A percentile compares a stretch with the other conserved stretches of the same genome.
Evolutionary conservation across 2,797 vertebrate species (phyloP).

Genomic region (Enteromius afrohamiltoni): DNA sequence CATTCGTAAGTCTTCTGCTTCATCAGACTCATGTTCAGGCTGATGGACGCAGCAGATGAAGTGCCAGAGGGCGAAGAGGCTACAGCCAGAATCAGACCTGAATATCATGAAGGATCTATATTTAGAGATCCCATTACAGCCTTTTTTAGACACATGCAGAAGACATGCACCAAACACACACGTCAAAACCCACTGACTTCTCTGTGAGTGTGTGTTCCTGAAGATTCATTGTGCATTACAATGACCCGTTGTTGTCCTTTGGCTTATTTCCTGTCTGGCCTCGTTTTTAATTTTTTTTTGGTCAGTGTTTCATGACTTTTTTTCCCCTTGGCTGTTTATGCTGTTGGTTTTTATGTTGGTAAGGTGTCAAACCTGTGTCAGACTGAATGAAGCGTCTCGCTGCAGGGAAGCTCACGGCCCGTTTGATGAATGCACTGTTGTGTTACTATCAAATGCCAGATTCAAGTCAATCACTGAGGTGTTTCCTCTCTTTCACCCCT

Average conservation of each 20-base stretch:
- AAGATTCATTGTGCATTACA: constrained; percentile 15
- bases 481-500: constrained; percentile 9
- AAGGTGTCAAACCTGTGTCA: constrained; percentile 37
- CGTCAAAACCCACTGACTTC: constrained; percentile 1
- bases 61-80: constrained; percentile 36
- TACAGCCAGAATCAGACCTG: constrained; percentile 45
- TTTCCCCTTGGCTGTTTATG: constrained; percentile 36
- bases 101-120: constrained; percentile 52
- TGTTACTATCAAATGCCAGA: constrained; percentile 39
- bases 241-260: constrained; percentile 13
- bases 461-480: constrained; percentile 25
- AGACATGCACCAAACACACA: constrained; percentile 19
- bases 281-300: neutral
- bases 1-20: constrained; percentile 14
- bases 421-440: constrained; percentile 29
- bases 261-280: constrained; percentile 16
- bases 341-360: constrained; percentile 26
- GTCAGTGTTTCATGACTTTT: neutral
- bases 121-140: constrained; percentile 35
- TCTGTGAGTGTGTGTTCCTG: neutral
- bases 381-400: constrained; percentile 12
- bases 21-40: constrained; percentile 15
- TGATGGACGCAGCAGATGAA: constrained; percentile 51
- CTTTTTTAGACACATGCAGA: constrained; percentile 25
- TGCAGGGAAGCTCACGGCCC: constrained; percentile 26